These are phyloP conservation scores for Ptychodera flava DNA, from an alignment of 35 echinoderm and acorn worm genomes.

Conservation along the genomic window DNA sequence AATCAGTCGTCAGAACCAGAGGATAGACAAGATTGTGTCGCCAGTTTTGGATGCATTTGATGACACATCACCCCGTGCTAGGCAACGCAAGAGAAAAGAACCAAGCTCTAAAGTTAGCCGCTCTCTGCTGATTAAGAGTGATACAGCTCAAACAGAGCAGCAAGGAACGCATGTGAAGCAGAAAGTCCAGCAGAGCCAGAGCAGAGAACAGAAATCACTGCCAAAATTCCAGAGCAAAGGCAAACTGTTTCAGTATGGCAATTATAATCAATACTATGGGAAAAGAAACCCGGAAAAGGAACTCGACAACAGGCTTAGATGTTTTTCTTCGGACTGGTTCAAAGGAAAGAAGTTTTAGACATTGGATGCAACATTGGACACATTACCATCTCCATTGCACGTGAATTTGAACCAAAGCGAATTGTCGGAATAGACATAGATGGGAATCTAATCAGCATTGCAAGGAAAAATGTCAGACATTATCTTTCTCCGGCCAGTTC, in stretches of 20 bases:
- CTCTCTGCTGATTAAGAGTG: conserved; percentile 47
- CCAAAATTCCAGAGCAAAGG: conserved; percentile 59
- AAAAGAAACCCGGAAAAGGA: conserved; percentile 69
- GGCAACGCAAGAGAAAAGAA: conserved; percentile 77
- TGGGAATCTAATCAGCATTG: conserved; percentile 73
- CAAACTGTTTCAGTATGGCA: conserved; percentile 91
- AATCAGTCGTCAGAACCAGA: not conserved
- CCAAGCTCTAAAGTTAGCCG: conserved; percentile 60
- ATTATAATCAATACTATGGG: conserved; percentile 92
- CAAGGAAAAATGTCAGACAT: conserved; percentile 78
- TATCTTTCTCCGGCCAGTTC: conserved; percentile 21
- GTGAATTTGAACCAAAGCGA: conserved; percentile 54
- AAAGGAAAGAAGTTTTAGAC: conserved; percentile 76
- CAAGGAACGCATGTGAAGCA: conserved; percentile 23
- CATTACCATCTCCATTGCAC: conserved; percentile 80
- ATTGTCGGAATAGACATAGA: conserved; percentile 95
- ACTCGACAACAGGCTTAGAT: conserved; percentile 53
- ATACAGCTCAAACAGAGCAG: conserved; percentile 18
- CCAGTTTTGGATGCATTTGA: conserved; percentile 52
- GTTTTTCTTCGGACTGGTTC: conserved; percentile 82
- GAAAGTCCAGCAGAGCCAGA: conserved; percentile 31
- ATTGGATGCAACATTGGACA: conserved; percentile 99
- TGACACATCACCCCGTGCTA: conserved; percentile 30
- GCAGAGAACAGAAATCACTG: conserved; percentile 32
- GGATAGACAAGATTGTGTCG: conserved; percentile 86